Percentiles rank a stretch among this genome's conserved stretches.
Conservation (phyloP, 1,140 invertebrate species). For the Neotoxoptera formosana region DNA sequence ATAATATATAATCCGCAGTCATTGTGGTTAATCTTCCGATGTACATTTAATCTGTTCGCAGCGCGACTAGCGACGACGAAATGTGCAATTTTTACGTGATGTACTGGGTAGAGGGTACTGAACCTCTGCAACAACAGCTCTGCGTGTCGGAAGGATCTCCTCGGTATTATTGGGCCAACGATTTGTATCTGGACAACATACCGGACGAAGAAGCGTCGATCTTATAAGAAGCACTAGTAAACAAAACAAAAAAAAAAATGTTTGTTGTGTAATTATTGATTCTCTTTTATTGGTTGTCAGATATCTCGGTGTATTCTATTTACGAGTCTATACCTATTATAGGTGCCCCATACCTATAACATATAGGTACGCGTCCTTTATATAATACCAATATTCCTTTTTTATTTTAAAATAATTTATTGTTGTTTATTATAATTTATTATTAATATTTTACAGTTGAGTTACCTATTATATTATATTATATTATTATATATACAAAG, state of each 20-base stretch:
- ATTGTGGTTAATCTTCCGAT: neutral
- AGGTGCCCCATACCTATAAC: neutral
- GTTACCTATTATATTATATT: constrained; percentile 2
- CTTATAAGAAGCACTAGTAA: constrained; percentile 7
- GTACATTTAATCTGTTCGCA: constrained; percentile 62
- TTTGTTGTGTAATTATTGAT: neutral
- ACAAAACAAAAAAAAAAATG: neutral
- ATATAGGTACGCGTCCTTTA: neutral
- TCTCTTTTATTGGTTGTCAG: neutral
- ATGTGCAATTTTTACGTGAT: constrained; percentile 99
- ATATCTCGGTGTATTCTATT: neutral
- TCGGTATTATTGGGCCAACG: constrained; percentile 77
- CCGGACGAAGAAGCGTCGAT: constrained; percentile 75
- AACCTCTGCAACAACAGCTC: constrained; percentile 81
- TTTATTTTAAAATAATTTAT: neutral
- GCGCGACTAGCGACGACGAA: constrained; percentile 90
- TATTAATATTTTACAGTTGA: neutral
- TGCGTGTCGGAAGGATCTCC: constrained; percentile 88
- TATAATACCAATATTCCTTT: neutral
- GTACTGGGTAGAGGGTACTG: constrained; percentile 92
- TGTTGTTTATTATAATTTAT: neutral
- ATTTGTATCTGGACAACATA: constrained; percentile 75
- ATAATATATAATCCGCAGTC: neutral
- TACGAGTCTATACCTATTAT: neutral
- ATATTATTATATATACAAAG: neutral